Evolutionary conservation across 2,888 invertebrate species (phyloP), one percentile per base, ranked within the genome.

Genomic region (Panorpa germanica): DNA sequence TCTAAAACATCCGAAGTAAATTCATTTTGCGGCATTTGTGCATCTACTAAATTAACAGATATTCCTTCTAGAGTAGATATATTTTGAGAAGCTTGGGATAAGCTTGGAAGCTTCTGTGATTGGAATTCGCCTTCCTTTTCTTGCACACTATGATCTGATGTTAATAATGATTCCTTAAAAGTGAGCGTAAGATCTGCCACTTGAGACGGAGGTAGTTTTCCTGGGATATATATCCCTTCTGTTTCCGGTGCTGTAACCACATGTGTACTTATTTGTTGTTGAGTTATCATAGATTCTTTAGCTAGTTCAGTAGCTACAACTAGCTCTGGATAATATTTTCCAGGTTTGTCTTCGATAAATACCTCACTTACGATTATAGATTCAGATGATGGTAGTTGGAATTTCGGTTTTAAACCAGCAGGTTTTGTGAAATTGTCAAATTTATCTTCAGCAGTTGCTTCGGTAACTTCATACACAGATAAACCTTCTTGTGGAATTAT

Each of bases 301-400:
- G 80, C 81, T 7, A 66, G 61, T 63, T 81, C 80, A 3, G 80
- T 80, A 1, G 80, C 72, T 3, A 80, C 78, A 44, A 80, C 73
- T 28, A 75, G 50, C 51, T 80, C 76, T 3, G 80, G 78, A 45
- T 76, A 69, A 45, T 76, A 77, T 53, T 78, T 78, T 9, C 71
- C 72, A 6, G 77, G 72, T 46, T 72, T 75, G 34, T 70, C 68
- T 53, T 72, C 71, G 3, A 71, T 54, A 40, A 69, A 59, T 15
- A 71, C 64, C 58, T 80, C 74, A 32, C 68, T 70, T 4, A 80
- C 57, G 41, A 67, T 56, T 32, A 77, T 29, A 8, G 73, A 59
- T 50, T 77, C 75, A 19, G 60, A 53, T 25, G 70, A 51, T 38
- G 66, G 63, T 28, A 77, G 59, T 36, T 68, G 67, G 7, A 70